These are phyloP conservation scores for Dendrolimus pini DNA, from an alignment of 2,888 invertebrate species.

Conservation along the genomic window DNA sequence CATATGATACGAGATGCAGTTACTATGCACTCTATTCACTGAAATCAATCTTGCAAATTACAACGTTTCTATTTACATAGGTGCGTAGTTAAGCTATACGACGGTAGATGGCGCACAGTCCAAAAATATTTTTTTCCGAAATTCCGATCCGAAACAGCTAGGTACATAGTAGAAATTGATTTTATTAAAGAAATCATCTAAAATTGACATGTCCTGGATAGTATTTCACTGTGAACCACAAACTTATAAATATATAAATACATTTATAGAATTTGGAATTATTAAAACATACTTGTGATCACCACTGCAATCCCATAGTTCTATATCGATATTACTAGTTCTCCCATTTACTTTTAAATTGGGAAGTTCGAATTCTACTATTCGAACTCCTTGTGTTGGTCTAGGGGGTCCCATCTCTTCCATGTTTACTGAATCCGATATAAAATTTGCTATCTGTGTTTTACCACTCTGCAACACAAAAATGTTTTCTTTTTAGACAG, in stretches of 20 bases:
- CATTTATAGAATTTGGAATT: not conserved
- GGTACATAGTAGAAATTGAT: too few species aligned
- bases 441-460: slow-evolving; percentile 81
- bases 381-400: slow-evolving; percentile 84
- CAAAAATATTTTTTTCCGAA: too few species aligned
- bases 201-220: too few species aligned
- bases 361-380: slow-evolving; percentile 85
- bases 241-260: not conserved
- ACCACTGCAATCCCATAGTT: slow-evolving; percentile 89
- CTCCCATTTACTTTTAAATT: slow-evolving; percentile 77
- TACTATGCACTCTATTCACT: too few species aligned
- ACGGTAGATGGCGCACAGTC: not conserved
- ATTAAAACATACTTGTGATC: slow-evolving; percentile 77
- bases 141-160: too few species aligned
- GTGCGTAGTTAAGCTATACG: not conserved
- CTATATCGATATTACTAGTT: slow-evolving; percentile 79
- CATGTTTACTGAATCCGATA: slow-evolving; percentile 80
- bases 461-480: slow-evolving; percentile 80
- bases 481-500: not conserved
- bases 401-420: slow-evolving; percentile 79
- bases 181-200: too few species aligned
- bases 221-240: not conserved
- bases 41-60: too few species aligned
- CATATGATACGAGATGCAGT: too few species aligned
- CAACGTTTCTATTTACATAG: not conserved